Conservation (phyloP, 2,113 vertebrate species). For the Mormyrus lacerda region DNA sequence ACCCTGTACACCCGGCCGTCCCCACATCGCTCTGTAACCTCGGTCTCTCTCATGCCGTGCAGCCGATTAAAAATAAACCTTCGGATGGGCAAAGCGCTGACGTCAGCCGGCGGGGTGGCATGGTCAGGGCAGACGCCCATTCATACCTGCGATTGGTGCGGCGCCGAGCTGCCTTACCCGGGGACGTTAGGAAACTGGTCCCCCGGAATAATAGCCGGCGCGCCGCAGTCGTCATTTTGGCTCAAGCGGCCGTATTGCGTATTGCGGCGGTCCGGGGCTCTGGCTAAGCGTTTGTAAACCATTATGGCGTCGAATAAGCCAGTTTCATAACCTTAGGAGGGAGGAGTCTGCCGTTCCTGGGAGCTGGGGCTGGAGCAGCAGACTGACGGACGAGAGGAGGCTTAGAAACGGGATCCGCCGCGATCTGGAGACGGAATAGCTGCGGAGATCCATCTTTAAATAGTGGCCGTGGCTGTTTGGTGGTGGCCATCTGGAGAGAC, state of each 20-base stretch:
- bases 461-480: constrained; percentile 11
- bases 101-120: constrained; percentile 16
- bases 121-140: constrained; percentile 10
- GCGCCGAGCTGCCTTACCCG: constrained; percentile 12
- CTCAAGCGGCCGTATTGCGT: constrained; percentile 35
- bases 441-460: constrained; percentile 26
- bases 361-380: constrained; percentile 36
- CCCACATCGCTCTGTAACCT: neutral
- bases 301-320: constrained; percentile 49
- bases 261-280: constrained; percentile 17
- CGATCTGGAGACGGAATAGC: constrained; percentile 4
- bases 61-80: constrained; percentile 11
- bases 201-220: constrained; percentile 10
- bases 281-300: constrained; percentile 36
- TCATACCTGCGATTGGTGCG: constrained; percentile 15
- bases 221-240: constrained; percentile 50
- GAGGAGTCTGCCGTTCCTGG: constrained; percentile 56
- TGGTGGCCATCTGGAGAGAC: neutral
- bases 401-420: constrained; percentile 26
- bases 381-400: constrained; percentile 20
- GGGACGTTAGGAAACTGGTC: constrained; percentile 41
- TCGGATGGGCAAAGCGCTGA: constrained; percentile 14
- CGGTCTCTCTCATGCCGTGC: neutral
- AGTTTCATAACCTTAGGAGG: constrained; percentile 58
- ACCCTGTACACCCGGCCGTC: neutral